phyloP scores from a whole-genome alignment of 2,113 vertebrate genomes.

The Channa argus region DNA sequence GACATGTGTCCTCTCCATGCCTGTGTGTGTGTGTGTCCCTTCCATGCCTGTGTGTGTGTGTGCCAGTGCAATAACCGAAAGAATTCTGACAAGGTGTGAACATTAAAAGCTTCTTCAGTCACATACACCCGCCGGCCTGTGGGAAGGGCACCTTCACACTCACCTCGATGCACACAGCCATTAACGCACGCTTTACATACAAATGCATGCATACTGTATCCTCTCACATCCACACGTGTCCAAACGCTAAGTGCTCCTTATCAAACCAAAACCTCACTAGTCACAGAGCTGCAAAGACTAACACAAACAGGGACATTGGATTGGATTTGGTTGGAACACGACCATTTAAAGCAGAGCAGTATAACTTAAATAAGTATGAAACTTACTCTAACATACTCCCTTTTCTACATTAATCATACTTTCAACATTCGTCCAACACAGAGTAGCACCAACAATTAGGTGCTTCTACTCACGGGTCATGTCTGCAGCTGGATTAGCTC shows the following conservation, averaged over 20 bases:
- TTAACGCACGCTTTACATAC: slow-evolving; percentile 5
- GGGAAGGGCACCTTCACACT: slow-evolving; percentile 73
- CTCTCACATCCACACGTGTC: not conserved
- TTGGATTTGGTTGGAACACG: not conserved
- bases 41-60: not conserved
- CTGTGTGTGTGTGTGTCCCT: slow-evolving; percentile 8
- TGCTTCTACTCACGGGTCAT: too few relatives aligned
- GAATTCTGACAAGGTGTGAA: slow-evolving; percentile 78
- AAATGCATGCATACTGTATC: not conserved
- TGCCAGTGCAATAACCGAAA: slow-evolving; percentile 48
- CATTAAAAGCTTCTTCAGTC: slow-evolving; percentile 72
- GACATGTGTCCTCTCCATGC: slow-evolving; percentile 69
- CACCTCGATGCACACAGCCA: slow-evolving; percentile 7
- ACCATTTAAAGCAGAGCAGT: slow-evolving; percentile 12
- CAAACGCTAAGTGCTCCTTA: slow-evolving; percentile 1
- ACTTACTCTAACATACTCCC: not conserved
- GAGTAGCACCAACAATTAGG: too few relatives aligned
- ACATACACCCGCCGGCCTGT: slow-evolving; percentile 46
- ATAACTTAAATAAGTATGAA: not conserved
- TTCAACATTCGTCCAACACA: too few relatives aligned
- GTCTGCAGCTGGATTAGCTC: too few relatives aligned
- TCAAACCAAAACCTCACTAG: not conserved
- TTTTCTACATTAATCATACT: too few relatives aligned
- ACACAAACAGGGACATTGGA: not conserved
- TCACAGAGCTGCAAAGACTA: not conserved